Evolutionary conservation across 1,140 invertebrate genomes (phyloP).

Genomic region (Anagrus nilaparvatae): DNA sequence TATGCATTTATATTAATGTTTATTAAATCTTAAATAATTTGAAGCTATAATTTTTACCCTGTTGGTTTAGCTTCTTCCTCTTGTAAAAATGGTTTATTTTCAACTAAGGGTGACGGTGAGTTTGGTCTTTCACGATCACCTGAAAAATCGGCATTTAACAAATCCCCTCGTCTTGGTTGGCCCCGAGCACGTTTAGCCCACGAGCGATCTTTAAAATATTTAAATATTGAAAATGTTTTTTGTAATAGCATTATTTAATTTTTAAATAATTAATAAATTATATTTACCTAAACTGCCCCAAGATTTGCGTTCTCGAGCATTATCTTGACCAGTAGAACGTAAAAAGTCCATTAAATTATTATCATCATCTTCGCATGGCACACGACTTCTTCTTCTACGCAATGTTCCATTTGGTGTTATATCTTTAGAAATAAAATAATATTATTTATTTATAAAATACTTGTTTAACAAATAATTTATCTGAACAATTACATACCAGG

Average conservation of each 20-base stretch:
- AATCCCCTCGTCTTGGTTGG: conserved; percentile 53
- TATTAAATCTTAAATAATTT: not conserved
- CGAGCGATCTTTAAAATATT: conserved; percentile 58
- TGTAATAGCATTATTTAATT: not conserved
- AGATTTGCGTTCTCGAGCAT: conserved; percentile 68
- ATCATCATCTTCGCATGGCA: conserved; percentile 76
- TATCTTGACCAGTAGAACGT: conserved; percentile 61
- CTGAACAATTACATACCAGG: conserved; percentile 45
- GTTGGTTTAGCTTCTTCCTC: conserved; percentile 40
- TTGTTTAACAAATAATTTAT: not conserved
- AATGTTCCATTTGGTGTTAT: conserved; percentile 83
- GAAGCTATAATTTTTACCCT: conserved; percentile 24
- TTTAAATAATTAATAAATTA: conserved; percentile 8
- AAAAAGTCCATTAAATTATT: conserved; percentile 78
- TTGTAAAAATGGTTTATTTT: conserved; percentile 41
- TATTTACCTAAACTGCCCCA: conserved; percentile 66
- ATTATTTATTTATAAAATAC: not conserved
- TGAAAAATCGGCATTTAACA: conserved; percentile 59
- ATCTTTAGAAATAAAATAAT: conserved; percentile 43
- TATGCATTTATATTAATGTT: conserved; percentile 42
- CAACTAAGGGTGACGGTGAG: conserved; percentile 54
- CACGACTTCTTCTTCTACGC: conserved; percentile 64
- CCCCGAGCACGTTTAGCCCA: conserved; percentile 72
- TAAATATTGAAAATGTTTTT: conserved; percentile 8
- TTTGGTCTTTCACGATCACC: conserved; percentile 61